Base-by-base conservation (phyloP, 2,888 invertebrate genomes). In the Agrotis segetum region DNA sequence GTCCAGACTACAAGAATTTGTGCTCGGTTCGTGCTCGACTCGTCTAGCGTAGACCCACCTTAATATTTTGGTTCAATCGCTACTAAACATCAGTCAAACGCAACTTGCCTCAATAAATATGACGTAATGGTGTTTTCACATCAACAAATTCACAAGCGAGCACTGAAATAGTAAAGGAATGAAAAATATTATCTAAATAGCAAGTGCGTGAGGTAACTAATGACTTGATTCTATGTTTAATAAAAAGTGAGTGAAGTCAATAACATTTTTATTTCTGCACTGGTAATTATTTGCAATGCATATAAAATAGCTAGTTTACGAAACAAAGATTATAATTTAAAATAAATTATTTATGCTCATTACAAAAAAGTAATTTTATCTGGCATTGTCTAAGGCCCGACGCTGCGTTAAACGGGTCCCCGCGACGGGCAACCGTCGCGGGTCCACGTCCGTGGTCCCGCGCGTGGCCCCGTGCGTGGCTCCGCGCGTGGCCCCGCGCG, bases 81-180 rank as follows among this genome's bases (percentile, higher is more conserved):
- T 85, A 87, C 86, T 72, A 85, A 84, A 82, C 82, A 80, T 80
- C 86, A 85, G 86, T 86, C 85, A 85, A 82, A 83, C 75, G 64
- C 82, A 82, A 93, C 92, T 92, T 91, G 92, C 92, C 93, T 92
- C 77, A 85, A 82, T 67, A 79, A 74, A 68, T 79, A 79, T 89
- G 88, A 85, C 81, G 90, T 79, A 89, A 90, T 80, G 77, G 67
- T 74, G 77, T 87, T 87, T 88, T 84, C 89, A 88, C 86, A 84
- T 89, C 90, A 87, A 88, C 88, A 83, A 84, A 87, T 85, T 93
- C 91, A 93, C 88, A 92, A 92, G 83, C 90, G 93, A 81, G 94
- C 94, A 83, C 95, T 95, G 94, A 88, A 94, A 94, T 86, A 69
- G 83, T 86, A 91, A 89, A 92, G 93, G 92, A 92, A 95, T 93